Evolutionary conservation across 2,113 vertebrate genomes (phyloP).

Genomic region (Nerophis lumbriciformis): DNA sequence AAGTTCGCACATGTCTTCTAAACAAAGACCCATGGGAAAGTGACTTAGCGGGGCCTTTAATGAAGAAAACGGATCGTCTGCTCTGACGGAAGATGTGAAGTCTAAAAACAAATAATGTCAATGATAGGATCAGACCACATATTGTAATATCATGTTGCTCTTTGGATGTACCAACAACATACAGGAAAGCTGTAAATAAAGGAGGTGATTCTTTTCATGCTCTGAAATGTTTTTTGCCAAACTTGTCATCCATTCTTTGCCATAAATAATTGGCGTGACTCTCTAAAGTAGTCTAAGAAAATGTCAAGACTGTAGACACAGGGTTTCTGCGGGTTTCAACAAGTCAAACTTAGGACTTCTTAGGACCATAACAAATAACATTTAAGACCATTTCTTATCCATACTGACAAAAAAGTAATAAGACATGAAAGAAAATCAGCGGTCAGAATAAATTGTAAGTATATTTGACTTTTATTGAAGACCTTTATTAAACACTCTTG

Average conservation of each 20-base stretch:
- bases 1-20: slow-evolving; percentile 57
- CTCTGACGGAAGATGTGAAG: slow-evolving; percentile 32
- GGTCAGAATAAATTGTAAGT: no score
- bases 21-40: slow-evolving; percentile 65
- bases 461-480: no score
- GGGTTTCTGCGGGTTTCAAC: no score
- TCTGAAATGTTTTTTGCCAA: slow-evolving; percentile 6
- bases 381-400: no score
- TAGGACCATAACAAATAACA: no score
- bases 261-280: neutral
- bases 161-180: slow-evolving; percentile 9
- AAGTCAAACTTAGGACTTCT: no score
- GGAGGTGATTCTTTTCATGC: slow-evolving; percentile 10
- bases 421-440: no score
- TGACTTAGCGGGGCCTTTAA: slow-evolving; percentile 43
- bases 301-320: no score
- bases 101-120: no score
- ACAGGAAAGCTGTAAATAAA: slow-evolving; percentile 31
- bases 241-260: slow-evolving; percentile 1
- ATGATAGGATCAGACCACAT: neutral
- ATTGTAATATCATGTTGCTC: neutral
- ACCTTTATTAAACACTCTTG: no score
- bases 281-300: no score
- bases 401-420: no score
- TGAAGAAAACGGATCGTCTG: slow-evolving; percentile 49